Base-by-base conservation (phyloP, 2,888 invertebrate species). In the Philopedon plagiatum region DNA sequence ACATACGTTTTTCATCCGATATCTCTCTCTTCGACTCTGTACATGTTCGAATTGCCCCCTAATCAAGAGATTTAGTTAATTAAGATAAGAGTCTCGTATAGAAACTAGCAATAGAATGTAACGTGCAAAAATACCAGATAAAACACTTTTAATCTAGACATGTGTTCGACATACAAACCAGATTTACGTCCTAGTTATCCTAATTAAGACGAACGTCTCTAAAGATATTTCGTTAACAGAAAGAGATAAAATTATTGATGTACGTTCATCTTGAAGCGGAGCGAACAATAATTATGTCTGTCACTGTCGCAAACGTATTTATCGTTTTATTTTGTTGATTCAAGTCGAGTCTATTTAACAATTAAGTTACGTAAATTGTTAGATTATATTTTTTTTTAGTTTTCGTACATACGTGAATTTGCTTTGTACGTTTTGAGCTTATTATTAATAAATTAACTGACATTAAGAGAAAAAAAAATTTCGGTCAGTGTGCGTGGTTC, bases 271-370 rank as follows among this genome's bases (percentile, higher is more conserved):
- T 26, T 13, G 23, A 13, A 13, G 26, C 0, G 46, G 9, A 8
- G n/a, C 19, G 21, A 1, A 2, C 9, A 21, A 46, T 46, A 21
- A 26, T 26, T 44, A 19, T 19, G 23, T 18, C 29, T 51, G 23
- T 18, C 29, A 29, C 26, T 51, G 7, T 54, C 29, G 18, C 29
- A 29, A 54, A 54, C 15, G 29, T 32, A 54, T 54, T 54, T 29
- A 54, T 54, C 2, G 29, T 54, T 54, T 54, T 54, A 29, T 51
- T 51, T 51, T 29, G 51, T 29, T 54, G 9, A 54, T 54, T 29
- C 29, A 29, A 29, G 2, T 1, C 26, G 21, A 5, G 29, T 26
- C 29, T 11, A 44, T 39, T 26, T 39, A 44, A 44, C 46, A 46
- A 46, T 21, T 21, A 46, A 21, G 21, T 46, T 46, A 46, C 46